phyloP scores from a whole-genome alignment of 2,113 vertebrate genomes.

The Plestiodon gilberti region DNA sequence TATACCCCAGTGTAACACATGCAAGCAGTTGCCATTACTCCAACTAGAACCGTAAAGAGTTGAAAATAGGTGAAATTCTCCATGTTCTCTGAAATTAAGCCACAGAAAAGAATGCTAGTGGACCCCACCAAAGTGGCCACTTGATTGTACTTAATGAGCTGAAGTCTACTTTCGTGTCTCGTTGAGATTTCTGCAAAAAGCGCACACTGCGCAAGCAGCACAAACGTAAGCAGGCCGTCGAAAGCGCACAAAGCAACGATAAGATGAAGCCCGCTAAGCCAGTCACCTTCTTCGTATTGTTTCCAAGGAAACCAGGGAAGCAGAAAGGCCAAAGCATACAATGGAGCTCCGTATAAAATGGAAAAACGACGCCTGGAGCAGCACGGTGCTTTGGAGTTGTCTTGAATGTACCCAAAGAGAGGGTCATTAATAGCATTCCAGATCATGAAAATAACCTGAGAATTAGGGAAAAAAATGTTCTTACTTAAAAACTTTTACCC shows the following conservation, averaged over 20 bases:
- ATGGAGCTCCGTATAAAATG: slow-evolving; percentile 81
- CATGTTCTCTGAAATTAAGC: slow-evolving; percentile 85
- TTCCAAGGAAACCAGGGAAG: slow-evolving; percentile 94
- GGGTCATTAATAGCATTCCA: slow-evolving; percentile 91
- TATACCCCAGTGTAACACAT: slow-evolving; percentile 85
- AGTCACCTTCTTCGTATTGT: slow-evolving; percentile 80
- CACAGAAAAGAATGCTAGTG: slow-evolving; percentile 85
- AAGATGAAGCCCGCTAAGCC: slow-evolving; percentile 87
- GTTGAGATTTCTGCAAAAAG: slow-evolving; percentile 85
- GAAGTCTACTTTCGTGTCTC: slow-evolving; percentile 77
- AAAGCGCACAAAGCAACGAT: slow-evolving; percentile 83
- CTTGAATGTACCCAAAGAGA: slow-evolving; percentile 88
- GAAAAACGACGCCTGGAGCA: slow-evolving; percentile 78
- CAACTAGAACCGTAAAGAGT: slow-evolving; percentile 70
- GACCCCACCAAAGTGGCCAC: slow-evolving; percentile 83
- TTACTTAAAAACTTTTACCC: not conserved
- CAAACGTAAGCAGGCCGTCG: slow-evolving; percentile 83
- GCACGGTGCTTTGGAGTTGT: slow-evolving; percentile 76
- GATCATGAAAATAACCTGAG: slow-evolving; percentile 88
- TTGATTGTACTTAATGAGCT: slow-evolving; percentile 86
- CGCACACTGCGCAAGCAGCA: slow-evolving; percentile 86
- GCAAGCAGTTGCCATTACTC: slow-evolving; percentile 77
- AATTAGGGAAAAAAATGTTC: not conserved
- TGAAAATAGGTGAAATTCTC: slow-evolving; percentile 85
- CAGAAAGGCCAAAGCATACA: slow-evolving; percentile 85